Evolutionary conservation across 2,888 invertebrate species (phyloP).

Genomic region (Perizoma affinitatum): DNA sequence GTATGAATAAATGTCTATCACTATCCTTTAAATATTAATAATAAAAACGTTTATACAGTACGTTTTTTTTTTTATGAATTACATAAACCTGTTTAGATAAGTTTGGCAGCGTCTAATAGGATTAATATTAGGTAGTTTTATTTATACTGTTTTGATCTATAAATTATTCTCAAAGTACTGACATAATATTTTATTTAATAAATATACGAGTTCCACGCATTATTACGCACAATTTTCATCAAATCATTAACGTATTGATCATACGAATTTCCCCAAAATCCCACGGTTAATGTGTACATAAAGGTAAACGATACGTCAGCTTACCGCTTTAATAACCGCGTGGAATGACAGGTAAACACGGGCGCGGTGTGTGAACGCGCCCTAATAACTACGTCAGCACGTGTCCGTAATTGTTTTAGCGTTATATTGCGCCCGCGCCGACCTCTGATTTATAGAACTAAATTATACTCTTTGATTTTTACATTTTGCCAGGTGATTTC

Average conservation of each 20-base stretch:
- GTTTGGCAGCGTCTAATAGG: no score
- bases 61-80: no score
- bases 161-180: no score
- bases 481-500: slow-evolving; percentile 41
- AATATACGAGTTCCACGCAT: no score
- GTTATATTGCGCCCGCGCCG: slow-evolving; percentile 45
- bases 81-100: no score
- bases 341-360: slow-evolving; percentile 52
- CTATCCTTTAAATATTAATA: no score
- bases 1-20: no score
- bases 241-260: slow-evolving; percentile 17
- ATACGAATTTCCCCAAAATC: slow-evolving; percentile 22
- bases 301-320: slow-evolving; percentile 37
- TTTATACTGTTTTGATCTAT: no score
- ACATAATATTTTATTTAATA: no score
- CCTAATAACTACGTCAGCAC: slow-evolving; percentile 63
- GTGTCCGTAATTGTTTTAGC: slow-evolving; percentile 70
- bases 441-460: slow-evolving; percentile 56
- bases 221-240: neutral
- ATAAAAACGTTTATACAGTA: no score
- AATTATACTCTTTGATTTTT: slow-evolving; percentile 63
- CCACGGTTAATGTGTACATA: slow-evolving; percentile 33
- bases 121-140: no score
- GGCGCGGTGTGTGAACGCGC: slow-evolving; percentile 52
- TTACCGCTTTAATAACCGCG: slow-evolving; percentile 37